Percentiles rank a stretch among this genome's conserved stretches.
These are phyloP conservation scores for Apteryx mantelli DNA, from an alignment of 2,113 vertebrate genomes.

Conservation along the genomic window DNA sequence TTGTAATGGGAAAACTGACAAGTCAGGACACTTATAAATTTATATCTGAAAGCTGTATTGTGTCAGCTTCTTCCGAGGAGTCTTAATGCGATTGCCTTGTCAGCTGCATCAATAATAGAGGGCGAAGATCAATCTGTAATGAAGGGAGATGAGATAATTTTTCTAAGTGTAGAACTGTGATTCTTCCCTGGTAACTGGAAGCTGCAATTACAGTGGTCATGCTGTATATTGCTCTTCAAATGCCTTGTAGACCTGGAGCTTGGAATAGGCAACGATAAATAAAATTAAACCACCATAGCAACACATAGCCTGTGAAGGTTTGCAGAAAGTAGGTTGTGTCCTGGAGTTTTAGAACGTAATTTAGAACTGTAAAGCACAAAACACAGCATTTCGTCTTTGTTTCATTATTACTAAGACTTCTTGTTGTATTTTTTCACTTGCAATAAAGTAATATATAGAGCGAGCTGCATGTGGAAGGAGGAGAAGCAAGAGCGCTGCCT, in stretches of 20 bases:
- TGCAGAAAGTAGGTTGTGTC: neutral
- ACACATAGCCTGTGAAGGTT: neutral
- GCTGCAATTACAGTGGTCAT: neutral
- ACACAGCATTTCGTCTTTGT: neutral
- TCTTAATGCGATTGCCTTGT: neutral
- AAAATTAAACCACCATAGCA: neutral
- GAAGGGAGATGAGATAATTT: conserved; percentile 16
- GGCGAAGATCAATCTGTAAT: neutral
- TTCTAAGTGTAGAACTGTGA: neutral
- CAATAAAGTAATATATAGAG: neutral
- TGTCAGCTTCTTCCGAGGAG: neutral
- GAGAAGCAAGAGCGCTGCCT: neutral
- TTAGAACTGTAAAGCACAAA: neutral
- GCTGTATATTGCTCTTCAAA: neutral
- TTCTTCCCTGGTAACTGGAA: neutral
- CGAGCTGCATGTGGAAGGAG: neutral
- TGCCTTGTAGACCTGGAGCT: neutral
- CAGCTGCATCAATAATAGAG: conserved; percentile 21
- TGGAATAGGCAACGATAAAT: neutral
- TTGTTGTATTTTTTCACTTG: neutral
- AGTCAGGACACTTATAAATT: neutral
- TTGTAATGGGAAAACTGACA: neutral
- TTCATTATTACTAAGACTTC: neutral
- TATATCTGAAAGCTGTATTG: neutral
- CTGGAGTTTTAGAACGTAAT: neutral